Conservation (phyloP, 2,113 vertebrate species). For the Sebastes fasciatus region DNA sequence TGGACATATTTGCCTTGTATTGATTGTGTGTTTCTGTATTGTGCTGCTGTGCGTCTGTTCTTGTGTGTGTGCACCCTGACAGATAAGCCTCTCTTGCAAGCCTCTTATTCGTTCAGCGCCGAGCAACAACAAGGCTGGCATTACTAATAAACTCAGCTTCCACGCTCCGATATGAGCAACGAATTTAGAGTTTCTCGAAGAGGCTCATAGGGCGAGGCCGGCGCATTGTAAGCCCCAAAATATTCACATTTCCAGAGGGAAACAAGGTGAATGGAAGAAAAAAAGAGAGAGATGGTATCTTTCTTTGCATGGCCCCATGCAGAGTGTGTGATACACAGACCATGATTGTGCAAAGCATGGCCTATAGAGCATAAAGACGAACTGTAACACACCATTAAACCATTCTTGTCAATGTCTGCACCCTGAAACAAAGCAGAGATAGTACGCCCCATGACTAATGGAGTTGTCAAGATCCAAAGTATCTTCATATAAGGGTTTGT, state of each 20-base stretch:
- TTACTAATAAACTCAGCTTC: slow-evolving; percentile 73
- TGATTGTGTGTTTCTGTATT: slow-evolving; percentile 10
- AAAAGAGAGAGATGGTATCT: not conserved
- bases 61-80: slow-evolving; percentile 47
- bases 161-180: slow-evolving; percentile 49
- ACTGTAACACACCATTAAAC: not conserved
- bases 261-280: slow-evolving; percentile 1
- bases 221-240: slow-evolving; percentile 29
- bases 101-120: slow-evolving; percentile 65
- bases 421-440: not conserved
- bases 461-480: not conserved
- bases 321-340: slow-evolving; percentile 1
- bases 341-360: slow-evolving; percentile 4
- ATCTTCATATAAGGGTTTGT: no score
- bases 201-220: slow-evolving; percentile 12
- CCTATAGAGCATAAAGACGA: not conserved
- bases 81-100: slow-evolving; percentile 72
- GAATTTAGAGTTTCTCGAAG: slow-evolving; percentile 52
- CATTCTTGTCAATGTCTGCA: not conserved
- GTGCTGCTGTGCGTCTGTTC: not conserved
- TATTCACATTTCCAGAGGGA: slow-evolving; percentile 15
- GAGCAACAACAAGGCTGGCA: slow-evolving; percentile 73
- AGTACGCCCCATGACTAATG: not conserved
- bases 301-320: not conserved
- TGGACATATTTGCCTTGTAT: slow-evolving; percentile 54